phyloP scores from a whole-genome alignment of 1,140 invertebrate genomes.

The Drosophila subpulchrella region DNA sequence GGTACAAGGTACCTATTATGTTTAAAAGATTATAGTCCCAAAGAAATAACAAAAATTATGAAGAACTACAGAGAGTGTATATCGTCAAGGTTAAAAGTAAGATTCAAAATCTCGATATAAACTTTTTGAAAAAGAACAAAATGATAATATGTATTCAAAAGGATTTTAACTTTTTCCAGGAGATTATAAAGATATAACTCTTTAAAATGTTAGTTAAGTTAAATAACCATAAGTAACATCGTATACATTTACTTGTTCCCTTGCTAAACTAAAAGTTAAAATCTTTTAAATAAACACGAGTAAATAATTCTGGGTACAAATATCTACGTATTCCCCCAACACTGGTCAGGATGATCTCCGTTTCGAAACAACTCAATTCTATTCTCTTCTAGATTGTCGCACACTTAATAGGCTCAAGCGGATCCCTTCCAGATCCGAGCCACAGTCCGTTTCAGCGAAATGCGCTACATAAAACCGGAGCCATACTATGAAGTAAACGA shows the following conservation, averaged over 20 bases:
- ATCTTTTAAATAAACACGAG: neutral
- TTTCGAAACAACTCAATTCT: slow-evolving; percentile 58
- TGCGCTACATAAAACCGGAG: slow-evolving; percentile 83
- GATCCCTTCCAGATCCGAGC: slow-evolving; percentile 52
- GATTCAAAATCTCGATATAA: too few species aligned
- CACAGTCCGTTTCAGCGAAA: slow-evolving; percentile 61
- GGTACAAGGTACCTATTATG: neutral
- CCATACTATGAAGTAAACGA: slow-evolving; percentile 81
- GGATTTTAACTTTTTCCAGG: too few species aligned
- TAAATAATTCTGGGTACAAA: neutral
- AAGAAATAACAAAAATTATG: neutral
- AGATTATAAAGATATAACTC: too few species aligned
- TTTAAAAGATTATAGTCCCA: neutral
- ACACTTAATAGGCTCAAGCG: slow-evolving; percentile 53
- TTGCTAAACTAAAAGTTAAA: too few species aligned
- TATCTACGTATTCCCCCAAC: neutral
- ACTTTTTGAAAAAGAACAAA: too few species aligned
- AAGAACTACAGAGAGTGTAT: too few species aligned
- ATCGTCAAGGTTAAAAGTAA: too few species aligned
- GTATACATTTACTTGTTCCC: too few species aligned
- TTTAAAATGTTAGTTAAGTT: too few species aligned
- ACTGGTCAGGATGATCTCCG: slow-evolving; percentile 6
- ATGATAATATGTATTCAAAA: too few species aligned
- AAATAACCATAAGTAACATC: too few species aligned
- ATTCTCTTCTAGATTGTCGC: slow-evolving; percentile 72